Base-by-base conservation (phyloP, 2,888 invertebrate genomes). In the Heliconius ethilla region DNA sequence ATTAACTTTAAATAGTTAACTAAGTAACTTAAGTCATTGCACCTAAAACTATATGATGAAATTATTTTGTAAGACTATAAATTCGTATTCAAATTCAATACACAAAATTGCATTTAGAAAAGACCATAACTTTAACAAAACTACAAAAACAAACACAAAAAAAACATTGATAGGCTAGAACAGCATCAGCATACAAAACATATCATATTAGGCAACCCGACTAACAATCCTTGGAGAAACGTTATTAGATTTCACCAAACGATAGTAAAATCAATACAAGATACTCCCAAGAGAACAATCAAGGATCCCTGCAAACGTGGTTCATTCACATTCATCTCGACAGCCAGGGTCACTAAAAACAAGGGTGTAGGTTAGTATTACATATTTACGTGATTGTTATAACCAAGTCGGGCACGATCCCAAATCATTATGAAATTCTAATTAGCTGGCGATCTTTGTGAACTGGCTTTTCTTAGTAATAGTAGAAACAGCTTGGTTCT, bases 351-450 rank as follows among this genome's bases (percentile, higher is more conserved):
- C 79, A 81, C 78, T 79, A 79, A 81, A 80, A 80, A 81, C 80
- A 76, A 79, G 82, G 79, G 79, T 82, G 78, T 82, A 82, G 80
- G 81, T 83, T 82, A 83, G 84, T 84, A 87, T 87, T 87, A 87
- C 86, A 85, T 86, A 86, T 85, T 86, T 88, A 89, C 89, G 89
- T 89, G 87, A 85, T 85, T 82, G 82, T 82, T 89, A 89, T 89
- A 86, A 85, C 86, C 83, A 81, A 80, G 79, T 79, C 82, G 81
- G 82, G 84, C 87, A 85, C 86, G 86, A 84, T 80, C 81, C 83
- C 83, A 84, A 87, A 87, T 85, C 84, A 87, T 87, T 87, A 88
- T 88, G 86, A 88, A 86, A 86, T 85, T 87, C 83, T 86, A 87
- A 89, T 89, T 87, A 83, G 83, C 77, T 80, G 83, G 83, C 85